phyloP scores from a whole-genome alignment of 2,888 invertebrate genomes.

The Synergus gifuensis region DNA sequence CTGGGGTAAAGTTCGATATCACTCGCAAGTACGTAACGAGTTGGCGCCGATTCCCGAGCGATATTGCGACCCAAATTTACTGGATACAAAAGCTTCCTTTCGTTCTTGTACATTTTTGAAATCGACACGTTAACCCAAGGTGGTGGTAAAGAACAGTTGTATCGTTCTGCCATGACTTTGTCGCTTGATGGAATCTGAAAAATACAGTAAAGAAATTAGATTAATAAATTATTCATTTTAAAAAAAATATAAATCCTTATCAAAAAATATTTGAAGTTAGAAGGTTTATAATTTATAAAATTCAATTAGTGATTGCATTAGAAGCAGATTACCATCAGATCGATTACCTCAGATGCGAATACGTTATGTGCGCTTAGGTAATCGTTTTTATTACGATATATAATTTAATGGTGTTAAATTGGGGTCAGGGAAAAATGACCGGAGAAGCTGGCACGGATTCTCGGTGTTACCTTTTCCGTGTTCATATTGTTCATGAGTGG shows the following conservation, averaged over 20 bases:
- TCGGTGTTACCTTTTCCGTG: conserved; percentile 4
- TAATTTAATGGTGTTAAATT: conserved; percentile 47
- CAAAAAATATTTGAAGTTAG: no score
- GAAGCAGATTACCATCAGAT: background rate
- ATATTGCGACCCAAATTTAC: conserved; percentile 94
- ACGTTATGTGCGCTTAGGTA: background rate
- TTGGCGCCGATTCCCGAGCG: conserved; percentile 90
- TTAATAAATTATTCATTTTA: background rate
- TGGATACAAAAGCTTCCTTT: conserved; percentile 91
- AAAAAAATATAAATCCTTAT: no score
- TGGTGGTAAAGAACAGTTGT: conserved; percentile 85
- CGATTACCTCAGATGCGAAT: background rate
- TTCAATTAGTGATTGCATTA: background rate
- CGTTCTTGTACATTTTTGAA: conserved; percentile 86
- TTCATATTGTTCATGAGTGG: background rate
- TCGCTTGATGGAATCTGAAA: conserved; percentile 85
- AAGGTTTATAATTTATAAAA: background rate
- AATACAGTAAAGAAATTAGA: background rate
- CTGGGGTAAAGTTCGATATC: conserved; percentile 96
- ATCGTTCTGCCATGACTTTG: conserved; percentile 81
- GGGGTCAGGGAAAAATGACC: conserved; percentile 52
- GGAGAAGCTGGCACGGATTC: conserved; percentile 47
- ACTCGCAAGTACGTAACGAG: conserved; percentile 90
- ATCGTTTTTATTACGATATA: background rate
- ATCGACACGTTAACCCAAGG: conserved; percentile 84